These are phyloP conservation scores for Periophthalmodon schlosseri DNA, from an alignment of 2,113 vertebrate species.

Conservation along the genomic window DNA sequence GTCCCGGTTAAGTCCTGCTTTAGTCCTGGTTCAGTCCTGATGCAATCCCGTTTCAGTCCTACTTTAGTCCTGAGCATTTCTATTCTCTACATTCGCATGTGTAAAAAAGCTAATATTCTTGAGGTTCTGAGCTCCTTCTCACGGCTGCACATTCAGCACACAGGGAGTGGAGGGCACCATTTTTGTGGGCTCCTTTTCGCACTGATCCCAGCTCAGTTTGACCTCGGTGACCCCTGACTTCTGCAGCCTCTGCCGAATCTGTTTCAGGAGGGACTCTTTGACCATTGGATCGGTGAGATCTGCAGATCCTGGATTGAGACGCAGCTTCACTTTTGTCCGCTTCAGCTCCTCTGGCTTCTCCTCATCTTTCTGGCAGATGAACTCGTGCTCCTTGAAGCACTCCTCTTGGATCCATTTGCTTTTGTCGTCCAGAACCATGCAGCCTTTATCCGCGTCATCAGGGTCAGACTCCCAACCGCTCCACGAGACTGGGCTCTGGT, in stretches of 20 bases:
- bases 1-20: too few species aligned
- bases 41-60: too few species aligned
- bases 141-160: neutral
- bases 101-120: too few species aligned
- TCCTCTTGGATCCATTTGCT: neutral
- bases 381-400: rapidly evolving
- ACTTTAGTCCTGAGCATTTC: too few species aligned
- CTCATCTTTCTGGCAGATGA: neutral
- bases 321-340: neutral
- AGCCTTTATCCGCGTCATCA: too few species aligned
- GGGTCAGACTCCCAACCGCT: too few species aligned
- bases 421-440: neutral
- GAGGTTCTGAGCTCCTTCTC: neutral
- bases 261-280: neutral
- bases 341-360: too few species aligned
- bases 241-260: neutral
- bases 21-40: too few species aligned
- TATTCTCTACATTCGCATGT: too few species aligned
- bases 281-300: neutral
- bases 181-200: neutral
- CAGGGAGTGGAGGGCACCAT: neutral
- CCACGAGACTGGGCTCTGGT: too few species aligned
- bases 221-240: neutral
- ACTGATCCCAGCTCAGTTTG: neutral
- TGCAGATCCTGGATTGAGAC: neutral